Conservation (phyloP, 2,113 vertebrate species). For the Nothocercus julius region DNA sequence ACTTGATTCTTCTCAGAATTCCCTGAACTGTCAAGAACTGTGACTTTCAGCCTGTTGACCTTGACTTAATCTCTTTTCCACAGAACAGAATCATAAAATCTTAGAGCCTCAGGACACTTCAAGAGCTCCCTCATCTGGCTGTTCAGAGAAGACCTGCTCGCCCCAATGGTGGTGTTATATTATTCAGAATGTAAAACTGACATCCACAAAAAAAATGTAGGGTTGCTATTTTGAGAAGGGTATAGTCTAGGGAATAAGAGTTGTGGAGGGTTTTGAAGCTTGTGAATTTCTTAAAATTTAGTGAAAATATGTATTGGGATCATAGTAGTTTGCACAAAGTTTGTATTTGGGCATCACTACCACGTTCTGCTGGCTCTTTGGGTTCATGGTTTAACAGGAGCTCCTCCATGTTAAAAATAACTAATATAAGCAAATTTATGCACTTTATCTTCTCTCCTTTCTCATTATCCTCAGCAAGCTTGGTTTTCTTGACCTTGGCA, state of each 20-base stretch:
- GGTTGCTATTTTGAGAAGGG: background rate
- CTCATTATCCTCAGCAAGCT: too few relatives aligned
- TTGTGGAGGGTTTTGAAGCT: background rate
- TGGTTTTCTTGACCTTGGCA: too few relatives aligned
- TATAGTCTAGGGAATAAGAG: background rate
- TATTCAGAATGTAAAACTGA: background rate
- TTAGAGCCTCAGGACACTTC: background rate
- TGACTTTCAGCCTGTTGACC: background rate
- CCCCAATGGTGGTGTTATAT: too few relatives aligned
- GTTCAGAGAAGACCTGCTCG: background rate
- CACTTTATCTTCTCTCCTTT: too few relatives aligned
- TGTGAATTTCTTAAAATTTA: too few relatives aligned
- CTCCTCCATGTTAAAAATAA: too few relatives aligned
- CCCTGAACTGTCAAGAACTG: background rate
- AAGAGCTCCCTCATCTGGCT: background rate
- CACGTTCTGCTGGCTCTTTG: background rate
- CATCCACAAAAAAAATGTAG: too few relatives aligned
- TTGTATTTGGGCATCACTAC: background rate
- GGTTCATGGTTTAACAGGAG: background rate
- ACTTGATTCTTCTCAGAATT: background rate
- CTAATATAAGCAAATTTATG: too few relatives aligned
- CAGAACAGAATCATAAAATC: background rate
- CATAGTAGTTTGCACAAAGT: background rate
- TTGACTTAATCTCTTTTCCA: background rate
- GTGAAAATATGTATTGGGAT: background rate